A percentile compares a stretch with the other conserved stretches of the same genome.
phyloP scores from a whole-genome alignment of 1,140 invertebrate genomes.

The Pseudomyrmex cubaensis region DNA sequence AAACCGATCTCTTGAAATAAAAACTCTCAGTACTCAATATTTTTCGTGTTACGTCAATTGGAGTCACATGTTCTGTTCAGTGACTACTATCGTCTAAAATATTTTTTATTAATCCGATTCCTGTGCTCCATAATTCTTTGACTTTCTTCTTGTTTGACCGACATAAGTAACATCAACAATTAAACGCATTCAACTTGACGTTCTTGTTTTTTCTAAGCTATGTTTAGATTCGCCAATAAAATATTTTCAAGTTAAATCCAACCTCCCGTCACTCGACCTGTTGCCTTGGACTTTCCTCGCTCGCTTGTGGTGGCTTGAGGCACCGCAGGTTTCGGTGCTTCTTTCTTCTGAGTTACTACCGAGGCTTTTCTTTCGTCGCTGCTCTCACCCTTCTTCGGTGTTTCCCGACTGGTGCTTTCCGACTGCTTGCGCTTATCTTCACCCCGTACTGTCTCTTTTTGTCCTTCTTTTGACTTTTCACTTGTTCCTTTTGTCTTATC shows the following conservation, averaged over 20 bases:
- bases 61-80: too few relatives aligned
- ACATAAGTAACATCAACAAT: too few relatives aligned
- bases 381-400: conserved; percentile 40
- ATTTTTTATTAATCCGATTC: too few relatives aligned
- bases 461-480: conserved; percentile 27
- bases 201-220: too few relatives aligned
- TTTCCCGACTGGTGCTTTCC: conserved; percentile 30
- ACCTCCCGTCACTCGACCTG: conserved; percentile 88
- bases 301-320: conserved; percentile 77
- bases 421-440: conserved; percentile 42
- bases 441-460: conserved; percentile 19
- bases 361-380: conserved; percentile 41
- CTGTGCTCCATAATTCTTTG: too few relatives aligned
- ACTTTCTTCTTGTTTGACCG: too few relatives aligned
- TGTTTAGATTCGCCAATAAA: not conserved
- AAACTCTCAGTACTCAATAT: too few relatives aligned
- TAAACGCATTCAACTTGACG: too few relatives aligned
- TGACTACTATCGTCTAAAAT: too few relatives aligned
- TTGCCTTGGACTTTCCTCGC: conserved; percentile 88
- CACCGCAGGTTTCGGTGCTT: conserved; percentile 18
- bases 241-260: conserved; percentile 85
- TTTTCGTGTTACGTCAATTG: too few relatives aligned
- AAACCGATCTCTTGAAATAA: too few relatives aligned
- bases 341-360: not conserved
- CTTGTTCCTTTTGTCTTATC: conserved; percentile 47